phyloP scores from a whole-genome alignment of 2,888 invertebrate species.

The Hydropsyche betteni region DNA sequence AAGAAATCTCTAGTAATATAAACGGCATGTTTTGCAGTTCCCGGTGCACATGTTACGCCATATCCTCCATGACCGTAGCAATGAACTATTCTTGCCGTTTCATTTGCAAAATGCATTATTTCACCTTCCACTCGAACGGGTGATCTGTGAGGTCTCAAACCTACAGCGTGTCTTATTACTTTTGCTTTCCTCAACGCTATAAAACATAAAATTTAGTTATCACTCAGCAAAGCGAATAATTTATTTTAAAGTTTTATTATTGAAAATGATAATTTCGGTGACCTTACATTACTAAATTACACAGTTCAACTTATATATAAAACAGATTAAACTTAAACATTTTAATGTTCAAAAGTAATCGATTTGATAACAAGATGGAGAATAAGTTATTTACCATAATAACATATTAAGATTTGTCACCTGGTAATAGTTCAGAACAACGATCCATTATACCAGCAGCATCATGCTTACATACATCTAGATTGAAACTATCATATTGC shows the following conservation, averaged over 20 bases:
- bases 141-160: slow-evolving; percentile 83
- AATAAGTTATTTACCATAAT: too few species aligned
- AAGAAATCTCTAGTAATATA: slow-evolving; percentile 70
- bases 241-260: neutral
- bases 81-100: slow-evolving; percentile 77
- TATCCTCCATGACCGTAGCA: slow-evolving; percentile 97
- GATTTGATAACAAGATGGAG: too few species aligned
- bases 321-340: too few species aligned
- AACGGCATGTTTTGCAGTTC: slow-evolving; percentile 82
- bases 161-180: slow-evolving; percentile 74
- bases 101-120: slow-evolving; percentile 57
- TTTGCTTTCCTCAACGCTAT: slow-evolving; percentile 65
- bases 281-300: neutral
- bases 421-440: slow-evolving; percentile 80
- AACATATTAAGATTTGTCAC: slow-evolving; percentile 51
- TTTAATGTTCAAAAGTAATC: too few species aligned
- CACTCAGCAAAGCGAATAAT: neutral
- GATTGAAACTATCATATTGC: slow-evolving; percentile 81
- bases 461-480: slow-evolving; percentile 74
- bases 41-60: slow-evolving; percentile 90
- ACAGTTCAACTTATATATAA: neutral
- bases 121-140: slow-evolving; percentile 79
- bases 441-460: slow-evolving; percentile 79
- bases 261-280: neutral
- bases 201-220: slow-evolving; percentile 14